phyloP scores from a whole-genome alignment of 2,113 vertebrate genomes.

The Notothenia coriiceps region DNA sequence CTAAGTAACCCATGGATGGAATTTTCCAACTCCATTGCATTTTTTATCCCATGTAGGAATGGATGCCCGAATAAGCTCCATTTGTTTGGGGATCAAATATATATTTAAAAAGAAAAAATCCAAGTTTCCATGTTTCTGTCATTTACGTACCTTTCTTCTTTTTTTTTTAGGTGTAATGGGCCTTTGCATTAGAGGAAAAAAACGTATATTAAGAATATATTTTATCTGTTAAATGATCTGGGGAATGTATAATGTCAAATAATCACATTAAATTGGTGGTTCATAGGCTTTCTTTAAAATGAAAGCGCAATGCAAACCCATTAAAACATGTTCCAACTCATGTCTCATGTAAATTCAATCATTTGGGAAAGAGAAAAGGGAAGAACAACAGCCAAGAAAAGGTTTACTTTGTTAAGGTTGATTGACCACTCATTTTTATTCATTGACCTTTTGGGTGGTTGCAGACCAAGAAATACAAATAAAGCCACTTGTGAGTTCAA shows the following conservation, averaged over 20 bases:
- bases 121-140: constrained; percentile 1
- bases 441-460: not conserved
- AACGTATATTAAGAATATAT: not conserved
- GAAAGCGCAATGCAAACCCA: not conserved
- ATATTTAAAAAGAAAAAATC: constrained; percentile 12
- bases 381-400: not conserved
- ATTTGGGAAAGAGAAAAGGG: not conserved
- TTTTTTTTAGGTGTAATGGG: constrained; percentile 1
- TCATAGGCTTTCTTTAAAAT: too few species aligned
- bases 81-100: constrained; percentile 37
- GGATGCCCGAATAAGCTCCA: constrained; percentile 25
- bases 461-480: not conserved
- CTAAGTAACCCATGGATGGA: constrained; percentile 83
- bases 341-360: not conserved
- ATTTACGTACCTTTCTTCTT: not conserved
- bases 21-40: constrained; percentile 72
- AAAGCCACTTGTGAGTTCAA: not conserved
- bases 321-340: not conserved
- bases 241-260: constrained; percentile 4
- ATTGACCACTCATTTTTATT: not conserved
- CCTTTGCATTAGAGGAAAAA: not conserved
- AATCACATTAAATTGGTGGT: not conserved
- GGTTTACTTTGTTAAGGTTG: not conserved
- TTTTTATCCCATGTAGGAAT: constrained; percentile 51
- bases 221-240: not conserved